Base-by-base conservation (phyloP, 2,888 invertebrate species). In the Tenthredo scrophulariae region DNA sequence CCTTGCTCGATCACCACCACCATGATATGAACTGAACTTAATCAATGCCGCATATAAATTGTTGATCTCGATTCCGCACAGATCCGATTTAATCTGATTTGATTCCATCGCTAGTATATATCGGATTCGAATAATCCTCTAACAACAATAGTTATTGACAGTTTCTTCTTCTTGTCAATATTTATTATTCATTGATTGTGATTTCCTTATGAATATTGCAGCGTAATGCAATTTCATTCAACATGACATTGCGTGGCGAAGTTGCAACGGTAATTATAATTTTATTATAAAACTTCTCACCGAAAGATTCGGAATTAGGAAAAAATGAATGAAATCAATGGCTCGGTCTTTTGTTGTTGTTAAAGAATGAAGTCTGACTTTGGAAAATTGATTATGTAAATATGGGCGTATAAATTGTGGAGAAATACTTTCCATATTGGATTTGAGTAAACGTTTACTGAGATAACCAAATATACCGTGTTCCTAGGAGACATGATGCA, bases 11-110 rank as follows among this genome's bases (percentile, higher is more conserved):
- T 62, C 67, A 43, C 84, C 37, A 40, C 67, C 67, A 43, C 84
- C 37, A 40, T 6, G 40, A 18, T 29, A n/a, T 79, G 83, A 37
- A 15, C 22, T 26, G n/a, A 77, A 77, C 50, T 75, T 75, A 15
- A 74, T 75, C 84, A 75, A 84, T 75, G 74, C 40, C 84, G 46
- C 46, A 37, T 46, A 65, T 65, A 65, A 84, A 67, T 77, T 84
- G 65, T 84, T 33, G 77, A 84, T 77, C 62, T 43, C 43, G 65
- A 79, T 77, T 79, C 26, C 18, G 22, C 67, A 72, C 74, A 43
- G 65, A 77, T 65, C 62, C 43, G 62, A 80, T 80, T 80, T 65
- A 80, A 80, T 62, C 22, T 4, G 40, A 54, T 54, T n/a, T 33
- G 15, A 54, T 54, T 77, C 0, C 33, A 77, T 33, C 29, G 54